Base-by-base conservation (phyloP, 64 coral and sea anemone species). In the Porites lutea region DNA sequence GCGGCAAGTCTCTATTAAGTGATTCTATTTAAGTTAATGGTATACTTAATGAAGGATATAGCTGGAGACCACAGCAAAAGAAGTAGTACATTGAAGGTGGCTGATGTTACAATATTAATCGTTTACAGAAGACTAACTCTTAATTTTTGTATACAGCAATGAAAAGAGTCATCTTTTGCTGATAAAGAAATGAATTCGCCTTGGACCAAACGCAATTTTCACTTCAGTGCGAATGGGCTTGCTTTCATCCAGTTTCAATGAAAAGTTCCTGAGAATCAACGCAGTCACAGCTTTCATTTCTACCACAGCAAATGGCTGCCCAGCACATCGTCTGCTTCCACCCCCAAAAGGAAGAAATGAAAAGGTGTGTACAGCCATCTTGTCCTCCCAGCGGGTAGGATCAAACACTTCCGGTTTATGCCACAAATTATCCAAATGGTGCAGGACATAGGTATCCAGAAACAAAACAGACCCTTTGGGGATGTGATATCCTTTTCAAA, bases 381-480 rank as follows among this genome's bases (percentile, higher is more conserved):
- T 52, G 43, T 87, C 83, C 50, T 88, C 86, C 86, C 86, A 88
- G 18, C 86, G 86, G 14, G 64, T 52, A 16, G 86, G 86, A 68
- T 88, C 69, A 68, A 71, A 88, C 69, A 45, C 71, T 46, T 88
- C 65, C 5, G 86, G 86, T 43, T 48, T 44, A 72, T 71, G 48
- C 86, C 86, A 88, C 45, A 88, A 15, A 27, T 74, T 22, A 3
- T 71, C 71, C 19, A 74, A 53, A 37, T 88, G 64, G 23, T 88
- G 86, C 16, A 88, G 65, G 19, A 55, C 64, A 52, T 88, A 72
- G 3, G 69, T 18, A 49, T 88, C 66, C 48, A 88, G 20, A 15
- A 88, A 74, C 15, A 88, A 10, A 3, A 75, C 86, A 52, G 86
- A 88, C 7, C 86, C 86, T 52, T 88, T 88, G 19, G 86, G 86